Evolutionary conservation across 35 echinoderm and acorn worm species (phyloP).

Genomic region (Amphiura filiformis): DNA sequence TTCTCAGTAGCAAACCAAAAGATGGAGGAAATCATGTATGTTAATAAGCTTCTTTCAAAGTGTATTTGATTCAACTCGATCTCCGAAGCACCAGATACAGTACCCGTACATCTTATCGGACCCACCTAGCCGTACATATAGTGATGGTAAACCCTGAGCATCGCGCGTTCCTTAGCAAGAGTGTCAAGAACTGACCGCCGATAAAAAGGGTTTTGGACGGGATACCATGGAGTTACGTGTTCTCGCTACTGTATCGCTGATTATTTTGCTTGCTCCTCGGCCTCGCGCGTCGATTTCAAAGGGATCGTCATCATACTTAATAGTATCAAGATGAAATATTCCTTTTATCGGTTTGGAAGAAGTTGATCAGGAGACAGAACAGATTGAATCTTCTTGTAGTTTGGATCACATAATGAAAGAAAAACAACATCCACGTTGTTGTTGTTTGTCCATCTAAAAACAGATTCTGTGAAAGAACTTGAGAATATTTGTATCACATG

Average conservation of each 20-base stretch:
- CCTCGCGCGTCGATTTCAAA: conserved; percentile 1
- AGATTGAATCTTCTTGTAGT: conserved; percentile 29
- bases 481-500: conserved; percentile 18
- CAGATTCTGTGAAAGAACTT: conserved; percentile 29
- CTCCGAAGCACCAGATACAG: not conserved
- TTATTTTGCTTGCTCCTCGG: not conserved
- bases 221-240: conserved; percentile 40
- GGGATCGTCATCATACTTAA: conserved; percentile 24
- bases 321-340: conserved; percentile 57
- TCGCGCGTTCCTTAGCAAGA: conserved; percentile 42
- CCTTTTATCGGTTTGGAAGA: not conserved
- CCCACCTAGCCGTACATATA: conserved; percentile 68
- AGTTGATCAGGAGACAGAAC: conserved; percentile 37
- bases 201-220: conserved; percentile 42
- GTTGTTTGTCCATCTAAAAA: conserved; percentile 45
- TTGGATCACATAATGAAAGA: conserved; percentile 39
- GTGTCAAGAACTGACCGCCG: conserved; percentile 47
- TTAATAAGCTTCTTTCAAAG: no score
- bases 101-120: conserved; percentile 42
- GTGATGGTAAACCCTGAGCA: conserved; percentile 43
- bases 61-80: no score
- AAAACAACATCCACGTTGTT: conserved; percentile 62
- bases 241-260: conserved; percentile 33
- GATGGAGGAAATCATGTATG: not conserved
- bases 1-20: not conserved